phyloP scores from a whole-genome alignment of 1,140 invertebrate genomes.

The Philotrypesis tridentata region DNA sequence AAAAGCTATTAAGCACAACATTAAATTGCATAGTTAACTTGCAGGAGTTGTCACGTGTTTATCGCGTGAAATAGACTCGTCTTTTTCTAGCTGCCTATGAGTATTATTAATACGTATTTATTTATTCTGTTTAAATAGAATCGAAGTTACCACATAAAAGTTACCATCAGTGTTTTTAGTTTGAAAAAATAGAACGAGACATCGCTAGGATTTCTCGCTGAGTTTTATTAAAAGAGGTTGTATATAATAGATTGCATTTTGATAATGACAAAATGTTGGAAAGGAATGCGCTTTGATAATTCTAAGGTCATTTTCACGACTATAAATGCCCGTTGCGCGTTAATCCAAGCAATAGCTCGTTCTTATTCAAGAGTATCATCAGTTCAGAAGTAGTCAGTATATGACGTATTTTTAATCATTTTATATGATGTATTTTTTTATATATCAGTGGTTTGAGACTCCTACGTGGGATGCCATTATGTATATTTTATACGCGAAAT shows the following conservation, averaged over 20 bases:
- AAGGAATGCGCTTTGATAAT: constrained; percentile 45
- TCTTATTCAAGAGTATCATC: constrained; percentile 47
- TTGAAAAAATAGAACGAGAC: constrained; percentile 22
- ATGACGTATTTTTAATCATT: constrained; percentile 59
- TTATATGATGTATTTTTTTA: constrained; percentile 61
- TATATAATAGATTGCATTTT: constrained; percentile 41
- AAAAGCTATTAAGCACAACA: constrained; percentile 7
- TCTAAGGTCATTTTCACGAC: constrained; percentile 2
- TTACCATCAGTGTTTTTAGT: constrained; percentile 51
- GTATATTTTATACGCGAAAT: constrained; percentile 71
- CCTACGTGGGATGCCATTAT: constrained; percentile 70
- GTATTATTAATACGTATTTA: constrained; percentile 60
- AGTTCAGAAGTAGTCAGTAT: constrained; percentile 56
- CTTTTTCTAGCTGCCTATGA: constrained; percentile 48
- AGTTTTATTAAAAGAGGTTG: constrained; percentile 28
- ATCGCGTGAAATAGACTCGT: neutral
- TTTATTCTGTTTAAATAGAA: constrained; percentile 63
- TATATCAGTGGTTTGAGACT: constrained; percentile 68
- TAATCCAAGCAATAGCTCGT: constrained; percentile 39
- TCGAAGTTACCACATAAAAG: constrained; percentile 52
- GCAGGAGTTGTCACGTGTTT: neutral
- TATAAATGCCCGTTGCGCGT: neutral
- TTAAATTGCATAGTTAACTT: constrained; percentile 24
- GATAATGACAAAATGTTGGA: constrained; percentile 38
- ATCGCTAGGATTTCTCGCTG: constrained; percentile 32